phyloP scores from a whole-genome alignment of 2,113 vertebrate species.

The Calyptommatus sinebrachiatus region DNA sequence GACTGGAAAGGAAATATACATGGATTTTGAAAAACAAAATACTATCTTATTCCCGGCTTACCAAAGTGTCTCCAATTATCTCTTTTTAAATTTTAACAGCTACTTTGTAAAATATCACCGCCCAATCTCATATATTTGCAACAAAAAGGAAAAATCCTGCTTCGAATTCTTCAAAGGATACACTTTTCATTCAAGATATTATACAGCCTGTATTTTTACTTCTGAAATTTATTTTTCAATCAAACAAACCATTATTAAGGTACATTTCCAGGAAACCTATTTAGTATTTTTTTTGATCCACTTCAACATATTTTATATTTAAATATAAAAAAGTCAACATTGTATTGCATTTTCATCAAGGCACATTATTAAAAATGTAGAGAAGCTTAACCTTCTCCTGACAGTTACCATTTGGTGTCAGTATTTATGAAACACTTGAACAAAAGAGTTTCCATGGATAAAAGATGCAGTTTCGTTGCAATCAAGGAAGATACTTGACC shows the following conservation, averaged over 20 bases:
- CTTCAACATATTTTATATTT: slow-evolving; percentile 40
- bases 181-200: too few relatives aligned
- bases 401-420: background rate
- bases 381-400: background rate
- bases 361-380: slow-evolving; percentile 12
- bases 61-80: too few relatives aligned
- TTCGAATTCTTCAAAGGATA: too few relatives aligned
- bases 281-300: slow-evolving; percentile 33
- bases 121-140: too few relatives aligned
- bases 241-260: slow-evolving; percentile 6
- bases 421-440: background rate
- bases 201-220: background rate
- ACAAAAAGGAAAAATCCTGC: too few relatives aligned
- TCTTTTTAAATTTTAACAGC: too few relatives aligned
- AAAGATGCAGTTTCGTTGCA: background rate
- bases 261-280: background rate
- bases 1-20: too few relatives aligned
- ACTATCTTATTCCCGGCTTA: too few relatives aligned
- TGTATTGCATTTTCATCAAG: slow-evolving; percentile 40
- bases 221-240: background rate
- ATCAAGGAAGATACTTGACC: slow-evolving; percentile 11
- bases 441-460: background rate
- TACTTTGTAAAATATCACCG: too few relatives aligned
- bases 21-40: too few relatives aligned
- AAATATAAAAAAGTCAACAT: slow-evolving; percentile 50